Evolutionary conservation across 2,888 invertebrate species (phyloP).

Genomic region (Hypsopygia costalis): DNA sequence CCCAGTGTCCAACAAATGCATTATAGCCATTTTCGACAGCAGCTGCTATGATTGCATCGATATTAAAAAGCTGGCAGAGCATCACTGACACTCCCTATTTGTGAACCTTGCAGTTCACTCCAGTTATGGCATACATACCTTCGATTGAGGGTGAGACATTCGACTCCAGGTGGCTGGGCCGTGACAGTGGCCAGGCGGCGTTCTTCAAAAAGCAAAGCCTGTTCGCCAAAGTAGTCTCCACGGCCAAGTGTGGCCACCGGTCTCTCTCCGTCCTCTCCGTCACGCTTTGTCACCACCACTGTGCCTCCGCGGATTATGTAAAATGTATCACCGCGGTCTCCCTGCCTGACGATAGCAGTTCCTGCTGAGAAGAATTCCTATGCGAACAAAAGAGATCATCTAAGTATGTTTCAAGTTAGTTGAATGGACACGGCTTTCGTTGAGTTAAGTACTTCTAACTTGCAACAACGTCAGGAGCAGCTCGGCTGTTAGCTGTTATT

Average conservation of each 20-base stretch:
- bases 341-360: constrained; percentile 90
- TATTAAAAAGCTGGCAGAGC: too few species aligned
- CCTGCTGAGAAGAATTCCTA: constrained; percentile 91
- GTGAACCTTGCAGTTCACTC: too few species aligned
- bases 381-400: constrained; percentile 1
- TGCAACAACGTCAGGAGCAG: too few species aligned
- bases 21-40: too few species aligned
- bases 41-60: too few species aligned
- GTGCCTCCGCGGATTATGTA: constrained; percentile 93
- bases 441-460: too few species aligned
- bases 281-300: constrained; percentile 86
- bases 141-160: constrained; percentile 93
- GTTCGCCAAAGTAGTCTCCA: constrained; percentile 94
- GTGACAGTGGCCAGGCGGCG: constrained; percentile 94
- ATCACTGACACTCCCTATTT: too few species aligned
- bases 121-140: too few species aligned
- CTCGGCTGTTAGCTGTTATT: too few species aligned
- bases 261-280: constrained; percentile 80
- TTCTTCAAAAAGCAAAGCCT: constrained; percentile 92
- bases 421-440: too few species aligned
- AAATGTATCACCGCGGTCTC: constrained; percentile 93
- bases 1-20: too few species aligned
- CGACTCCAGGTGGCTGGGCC: constrained; percentile 89
- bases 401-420: too few species aligned
- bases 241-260: constrained; percentile 85